Conservation (phyloP, 2,797 vertebrate genomes). For the Phoeniculus purpureus region DNA sequence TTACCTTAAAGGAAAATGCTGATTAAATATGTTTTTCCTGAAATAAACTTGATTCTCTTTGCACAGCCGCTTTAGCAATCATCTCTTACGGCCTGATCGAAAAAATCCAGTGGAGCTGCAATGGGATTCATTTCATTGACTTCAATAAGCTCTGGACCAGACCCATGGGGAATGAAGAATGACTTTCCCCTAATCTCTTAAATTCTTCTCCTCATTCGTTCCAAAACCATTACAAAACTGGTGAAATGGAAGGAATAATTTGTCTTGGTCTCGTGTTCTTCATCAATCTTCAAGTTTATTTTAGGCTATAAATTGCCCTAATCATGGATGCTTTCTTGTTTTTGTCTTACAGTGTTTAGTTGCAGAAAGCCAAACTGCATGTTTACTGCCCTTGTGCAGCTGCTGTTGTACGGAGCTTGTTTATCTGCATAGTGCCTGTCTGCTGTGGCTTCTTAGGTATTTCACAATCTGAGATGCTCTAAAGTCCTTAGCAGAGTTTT, state of each 20-base stretch:
- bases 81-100: background rate
- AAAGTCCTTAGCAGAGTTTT: conserved; percentile 11
- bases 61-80: background rate
- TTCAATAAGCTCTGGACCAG: conserved; percentile 42
- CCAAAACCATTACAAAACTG: conserved; percentile 41
- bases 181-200: conserved; percentile 20
- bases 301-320: conserved; percentile 51
- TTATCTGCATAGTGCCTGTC: conserved; percentile 61
- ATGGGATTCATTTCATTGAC: conserved; percentile 19
- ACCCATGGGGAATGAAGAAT: conserved; percentile 42
- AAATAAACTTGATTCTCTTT: conserved; percentile 3
- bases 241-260: conserved; percentile 46
- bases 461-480: conserved; percentile 65
- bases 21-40: conserved; percentile 4
- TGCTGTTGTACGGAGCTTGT: conserved; percentile 62
- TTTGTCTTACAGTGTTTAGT: conserved; percentile 61
- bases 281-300: conserved; percentile 58
- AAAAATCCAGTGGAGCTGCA: conserved; percentile 27
- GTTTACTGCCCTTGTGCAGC: conserved; percentile 68
- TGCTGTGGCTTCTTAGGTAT: conserved; percentile 57
- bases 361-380: conserved; percentile 62
- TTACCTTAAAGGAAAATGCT: conserved; percentile 2
- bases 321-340: conserved; percentile 53
- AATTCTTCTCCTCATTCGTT: conserved; percentile 16
- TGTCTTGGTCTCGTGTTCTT: conserved; percentile 45